Evolutionary conservation across 2,113 vertebrate genomes (phyloP).

Genomic region (Nesoenas mayeri): DNA sequence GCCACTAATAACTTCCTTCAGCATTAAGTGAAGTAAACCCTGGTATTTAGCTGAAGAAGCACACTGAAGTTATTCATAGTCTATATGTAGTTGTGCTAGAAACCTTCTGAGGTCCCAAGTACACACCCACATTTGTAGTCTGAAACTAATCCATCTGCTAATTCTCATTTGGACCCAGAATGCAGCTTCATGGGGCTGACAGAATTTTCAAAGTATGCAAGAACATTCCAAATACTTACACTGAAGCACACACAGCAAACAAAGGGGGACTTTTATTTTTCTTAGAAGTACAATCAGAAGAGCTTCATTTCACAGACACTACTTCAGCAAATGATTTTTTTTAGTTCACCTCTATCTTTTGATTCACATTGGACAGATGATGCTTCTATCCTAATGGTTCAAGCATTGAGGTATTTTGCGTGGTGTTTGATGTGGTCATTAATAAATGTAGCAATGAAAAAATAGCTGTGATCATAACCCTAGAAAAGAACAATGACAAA

Average conservation of each 20-base stretch:
- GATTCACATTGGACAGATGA: background rate
- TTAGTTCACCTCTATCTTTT: background rate
- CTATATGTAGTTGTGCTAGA: background rate
- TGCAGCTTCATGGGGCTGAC: fast-evolving
- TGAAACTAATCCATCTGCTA: background rate
- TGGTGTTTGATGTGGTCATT: conserved; percentile 95
- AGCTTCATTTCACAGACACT: background rate
- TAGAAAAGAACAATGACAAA: conserved; percentile 43
- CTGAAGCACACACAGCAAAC: background rate
- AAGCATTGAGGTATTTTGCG: conserved; percentile 91
- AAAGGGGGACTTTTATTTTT: conserved; percentile 29
- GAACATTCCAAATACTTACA: conserved; percentile 28
- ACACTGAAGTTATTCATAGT: fast-evolving
- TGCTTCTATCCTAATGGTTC: background rate
- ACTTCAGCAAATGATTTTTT: background rate
- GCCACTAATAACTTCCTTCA: background rate
- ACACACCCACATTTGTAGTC: fast-evolving
- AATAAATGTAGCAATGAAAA: conserved; percentile 93
- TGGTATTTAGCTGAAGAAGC: background rate
- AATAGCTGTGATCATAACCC: conserved; percentile 98
- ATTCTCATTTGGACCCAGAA: background rate
- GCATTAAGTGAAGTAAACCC: background rate
- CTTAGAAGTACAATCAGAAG: background rate
- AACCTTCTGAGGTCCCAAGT: background rate
- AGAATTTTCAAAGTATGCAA: background rate